Conservation (phyloP, 2,888 invertebrate genomes). For the Acleris literana region DNA sequence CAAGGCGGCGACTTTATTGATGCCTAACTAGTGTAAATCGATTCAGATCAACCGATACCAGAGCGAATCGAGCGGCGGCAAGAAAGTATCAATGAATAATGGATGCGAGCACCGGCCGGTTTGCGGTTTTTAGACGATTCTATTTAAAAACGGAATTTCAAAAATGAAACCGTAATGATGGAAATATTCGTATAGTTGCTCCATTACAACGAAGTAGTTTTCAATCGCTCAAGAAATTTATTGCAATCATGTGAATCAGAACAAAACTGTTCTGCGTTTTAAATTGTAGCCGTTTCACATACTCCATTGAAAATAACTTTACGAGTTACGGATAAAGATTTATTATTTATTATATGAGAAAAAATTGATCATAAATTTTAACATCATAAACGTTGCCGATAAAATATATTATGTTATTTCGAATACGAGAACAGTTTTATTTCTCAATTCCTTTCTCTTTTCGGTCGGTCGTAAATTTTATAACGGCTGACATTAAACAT, state of each 20-base stretch:
- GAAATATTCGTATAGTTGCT: conserved; percentile 1
- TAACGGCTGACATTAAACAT: conserved; percentile 58
- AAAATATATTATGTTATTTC: conserved; percentile 65
- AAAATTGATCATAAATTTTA: conserved; percentile 61
- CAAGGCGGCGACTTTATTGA: conserved; percentile 56
- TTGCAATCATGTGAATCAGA: not conserved
- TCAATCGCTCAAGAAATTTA: not conserved
- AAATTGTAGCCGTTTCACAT: conserved; percentile 6
- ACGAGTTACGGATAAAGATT: conserved; percentile 58
- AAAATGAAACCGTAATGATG: conserved; percentile 35
- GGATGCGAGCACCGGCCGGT: conserved; percentile 48
- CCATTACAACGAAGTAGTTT: not conserved
- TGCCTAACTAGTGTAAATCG: conserved; percentile 64
- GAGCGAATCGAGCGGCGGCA: conserved; percentile 48
- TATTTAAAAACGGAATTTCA: conserved; percentile 44
- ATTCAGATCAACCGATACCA: conserved; percentile 59
- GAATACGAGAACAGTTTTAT: conserved; percentile 68
- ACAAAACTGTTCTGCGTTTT: too few species aligned
- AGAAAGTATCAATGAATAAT: conserved; percentile 65
- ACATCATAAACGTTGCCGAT: conserved; percentile 62
- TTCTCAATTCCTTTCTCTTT: conserved; percentile 65
- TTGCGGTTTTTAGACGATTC: conserved; percentile 50
- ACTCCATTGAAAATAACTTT: conserved; percentile 35
- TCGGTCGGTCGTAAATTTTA: conserved; percentile 61
- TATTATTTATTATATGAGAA: conserved; percentile 60